Conservation (phyloP, 2,797 vertebrate species). For the Myiotriccus ornatus region DNA sequence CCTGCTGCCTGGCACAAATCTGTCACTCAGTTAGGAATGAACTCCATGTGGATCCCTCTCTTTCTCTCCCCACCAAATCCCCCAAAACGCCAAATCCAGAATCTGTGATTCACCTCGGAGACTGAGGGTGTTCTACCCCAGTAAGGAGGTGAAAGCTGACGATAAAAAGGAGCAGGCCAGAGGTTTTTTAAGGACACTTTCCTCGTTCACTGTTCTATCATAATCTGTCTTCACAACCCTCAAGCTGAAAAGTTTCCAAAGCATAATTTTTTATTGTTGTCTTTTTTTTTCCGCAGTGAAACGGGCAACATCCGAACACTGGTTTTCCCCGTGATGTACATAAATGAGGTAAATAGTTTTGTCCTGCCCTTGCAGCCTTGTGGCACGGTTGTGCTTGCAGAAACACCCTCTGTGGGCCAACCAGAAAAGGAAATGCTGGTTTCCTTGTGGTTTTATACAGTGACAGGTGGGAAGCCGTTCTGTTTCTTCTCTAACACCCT, state of each 20-base stretch:
- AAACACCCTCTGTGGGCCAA: background rate
- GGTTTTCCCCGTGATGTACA: constrained; percentile 88
- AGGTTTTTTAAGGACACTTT: background rate
- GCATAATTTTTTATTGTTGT: rapidly evolving
- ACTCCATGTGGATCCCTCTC: background rate
- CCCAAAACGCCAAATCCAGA: background rate
- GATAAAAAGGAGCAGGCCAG: background rate
- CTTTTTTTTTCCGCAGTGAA: constrained; percentile 68
- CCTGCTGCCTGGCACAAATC: background rate
- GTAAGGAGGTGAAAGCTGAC: background rate
- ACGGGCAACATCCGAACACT: constrained; percentile 83
- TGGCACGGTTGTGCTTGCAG: background rate
- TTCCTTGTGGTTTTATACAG: background rate
- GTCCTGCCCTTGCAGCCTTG: background rate
- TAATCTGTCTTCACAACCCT: background rate
- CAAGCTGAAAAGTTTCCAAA: background rate
- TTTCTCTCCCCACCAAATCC: background rate
- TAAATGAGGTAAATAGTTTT: constrained; percentile 88
- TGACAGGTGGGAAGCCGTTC: background rate
- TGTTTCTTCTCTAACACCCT: background rate
- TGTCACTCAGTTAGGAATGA: background rate
- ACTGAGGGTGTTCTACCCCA: background rate
- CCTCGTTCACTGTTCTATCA: rapidly evolving
- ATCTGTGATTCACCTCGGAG: background rate
- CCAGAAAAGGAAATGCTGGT: background rate